Evolutionary conservation across 2,888 invertebrate genomes (phyloP).

Genomic region (Spilarctia lutea): DNA sequence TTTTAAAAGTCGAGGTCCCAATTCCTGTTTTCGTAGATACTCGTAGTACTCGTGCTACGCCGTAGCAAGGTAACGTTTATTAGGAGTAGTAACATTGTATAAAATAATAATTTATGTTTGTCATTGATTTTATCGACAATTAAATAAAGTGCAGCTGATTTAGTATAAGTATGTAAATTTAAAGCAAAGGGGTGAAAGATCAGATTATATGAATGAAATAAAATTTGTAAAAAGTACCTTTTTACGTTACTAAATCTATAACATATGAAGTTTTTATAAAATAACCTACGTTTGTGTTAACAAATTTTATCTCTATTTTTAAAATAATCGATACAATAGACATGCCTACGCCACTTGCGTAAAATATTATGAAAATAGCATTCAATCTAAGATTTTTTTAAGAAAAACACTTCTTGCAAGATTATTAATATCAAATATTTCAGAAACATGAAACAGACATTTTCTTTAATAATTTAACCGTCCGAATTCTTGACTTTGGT

Average conservation of each 20-base stretch:
- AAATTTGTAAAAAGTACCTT: background rate
- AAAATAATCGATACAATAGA: slow-evolving; percentile 42
- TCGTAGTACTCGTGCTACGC: slow-evolving; percentile 52
- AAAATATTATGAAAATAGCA: slow-evolving; percentile 43
- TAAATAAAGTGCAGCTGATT: background rate
- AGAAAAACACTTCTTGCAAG: background rate
- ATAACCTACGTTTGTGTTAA: slow-evolving; percentile 7
- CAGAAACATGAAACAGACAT: background rate
- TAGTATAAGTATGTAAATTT: background rate
- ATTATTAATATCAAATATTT: slow-evolving; percentile 12
- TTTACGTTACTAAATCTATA: background rate
- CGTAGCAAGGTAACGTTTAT: slow-evolving; percentile 45
- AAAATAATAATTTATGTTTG: background rate
- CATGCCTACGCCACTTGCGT: slow-evolving; percentile 29
- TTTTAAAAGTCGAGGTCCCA: background rate
- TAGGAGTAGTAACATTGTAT: background rate
- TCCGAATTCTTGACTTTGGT: background rate
- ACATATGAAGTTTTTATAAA: slow-evolving; percentile 9
- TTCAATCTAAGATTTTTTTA: slow-evolving; percentile 2
- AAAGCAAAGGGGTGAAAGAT: background rate
- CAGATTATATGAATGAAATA: background rate
- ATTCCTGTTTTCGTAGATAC: slow-evolving; percentile 42
- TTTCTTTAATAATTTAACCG: background rate
- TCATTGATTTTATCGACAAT: background rate
- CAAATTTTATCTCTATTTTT: slow-evolving; percentile 34